Conservation (phyloP, 2,888 invertebrate species). For the Melinaea menophilus region DNA sequence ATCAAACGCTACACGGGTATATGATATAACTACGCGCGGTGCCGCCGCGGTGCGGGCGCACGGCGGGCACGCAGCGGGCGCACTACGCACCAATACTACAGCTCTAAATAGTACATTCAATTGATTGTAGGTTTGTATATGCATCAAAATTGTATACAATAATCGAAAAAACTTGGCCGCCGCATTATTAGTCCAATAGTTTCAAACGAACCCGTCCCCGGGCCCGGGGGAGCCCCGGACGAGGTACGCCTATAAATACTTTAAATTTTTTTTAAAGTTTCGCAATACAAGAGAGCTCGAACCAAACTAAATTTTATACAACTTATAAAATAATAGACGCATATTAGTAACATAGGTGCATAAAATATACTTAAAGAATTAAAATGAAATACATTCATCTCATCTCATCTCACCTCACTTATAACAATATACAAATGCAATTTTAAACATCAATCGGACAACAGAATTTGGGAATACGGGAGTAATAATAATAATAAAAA, state of each 20-base stretch:
- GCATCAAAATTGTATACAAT: conserved; percentile 72
- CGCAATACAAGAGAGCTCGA: conserved; percentile 59
- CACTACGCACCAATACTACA: conserved; percentile 59
- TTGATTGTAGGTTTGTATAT: conserved; percentile 65
- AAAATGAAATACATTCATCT: conserved; percentile 56
- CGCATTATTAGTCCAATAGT: conserved; percentile 38
- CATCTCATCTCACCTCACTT: conserved; percentile 53
- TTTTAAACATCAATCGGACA: conserved; percentile 51
- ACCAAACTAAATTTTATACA: conserved; percentile 66
- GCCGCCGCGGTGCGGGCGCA: too few relatives aligned
- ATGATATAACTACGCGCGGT: conserved; percentile 48
- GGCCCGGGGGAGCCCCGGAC: conserved; percentile 18
- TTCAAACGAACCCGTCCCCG: conserved; percentile 17
- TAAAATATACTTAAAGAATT: conserved; percentile 60
- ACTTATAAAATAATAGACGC: conserved; percentile 61
- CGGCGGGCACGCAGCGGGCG: too few relatives aligned
- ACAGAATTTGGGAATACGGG: conserved; percentile 42
- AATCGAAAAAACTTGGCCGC: conserved; percentile 70
- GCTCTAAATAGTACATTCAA: conserved; percentile 61
- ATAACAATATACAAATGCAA: conserved; percentile 68
- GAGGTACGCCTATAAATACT: conserved; percentile 37
- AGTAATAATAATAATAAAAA: conserved; percentile 41
- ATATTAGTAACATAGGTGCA: conserved; percentile 45
- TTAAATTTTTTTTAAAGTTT: conserved; percentile 44
- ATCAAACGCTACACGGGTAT: conserved; percentile 62